Evolutionary conservation across 1,140 invertebrate genomes (phyloP).

Genomic region (Paraescarpia echinospica): DNA sequence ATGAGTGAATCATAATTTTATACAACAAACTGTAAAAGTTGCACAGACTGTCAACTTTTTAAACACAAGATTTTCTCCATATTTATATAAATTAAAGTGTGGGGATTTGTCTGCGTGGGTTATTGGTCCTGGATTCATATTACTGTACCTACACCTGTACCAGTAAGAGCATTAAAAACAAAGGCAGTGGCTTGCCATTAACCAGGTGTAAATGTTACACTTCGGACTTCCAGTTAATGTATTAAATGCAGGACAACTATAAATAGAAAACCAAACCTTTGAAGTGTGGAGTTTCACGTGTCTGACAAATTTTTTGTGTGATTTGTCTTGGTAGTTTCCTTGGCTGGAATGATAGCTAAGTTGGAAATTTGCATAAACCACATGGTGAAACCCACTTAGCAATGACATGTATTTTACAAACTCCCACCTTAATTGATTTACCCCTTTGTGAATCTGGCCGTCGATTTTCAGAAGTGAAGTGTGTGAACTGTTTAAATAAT

Average conservation of each 20-base stretch:
- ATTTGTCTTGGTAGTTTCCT: background rate
- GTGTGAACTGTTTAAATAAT: too few relatives aligned
- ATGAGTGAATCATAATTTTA: too few relatives aligned
- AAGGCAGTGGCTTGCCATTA: background rate
- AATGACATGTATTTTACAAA: background rate
- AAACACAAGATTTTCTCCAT: background rate
- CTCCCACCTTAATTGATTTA: too few relatives aligned
- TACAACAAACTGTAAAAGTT: too few relatives aligned
- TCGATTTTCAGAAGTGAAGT: too few relatives aligned
- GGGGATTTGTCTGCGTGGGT: background rate
- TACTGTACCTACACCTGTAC: background rate
- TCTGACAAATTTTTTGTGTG: background rate
- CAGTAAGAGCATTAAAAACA: background rate
- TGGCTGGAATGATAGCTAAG: background rate
- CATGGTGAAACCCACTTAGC: background rate
- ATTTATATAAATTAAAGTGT: background rate
- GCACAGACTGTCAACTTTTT: background rate
- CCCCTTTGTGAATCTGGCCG: too few relatives aligned
- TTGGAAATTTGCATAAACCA: background rate
- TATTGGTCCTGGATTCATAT: background rate
- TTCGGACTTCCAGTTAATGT: background rate
- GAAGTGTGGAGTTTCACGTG: background rate
- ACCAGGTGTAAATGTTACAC: background rate
- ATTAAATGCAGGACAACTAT: background rate
- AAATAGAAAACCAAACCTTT: background rate